phyloP scores from a whole-genome alignment of 2,113 vertebrate genomes.

The Laterallus jamaicensis region DNA sequence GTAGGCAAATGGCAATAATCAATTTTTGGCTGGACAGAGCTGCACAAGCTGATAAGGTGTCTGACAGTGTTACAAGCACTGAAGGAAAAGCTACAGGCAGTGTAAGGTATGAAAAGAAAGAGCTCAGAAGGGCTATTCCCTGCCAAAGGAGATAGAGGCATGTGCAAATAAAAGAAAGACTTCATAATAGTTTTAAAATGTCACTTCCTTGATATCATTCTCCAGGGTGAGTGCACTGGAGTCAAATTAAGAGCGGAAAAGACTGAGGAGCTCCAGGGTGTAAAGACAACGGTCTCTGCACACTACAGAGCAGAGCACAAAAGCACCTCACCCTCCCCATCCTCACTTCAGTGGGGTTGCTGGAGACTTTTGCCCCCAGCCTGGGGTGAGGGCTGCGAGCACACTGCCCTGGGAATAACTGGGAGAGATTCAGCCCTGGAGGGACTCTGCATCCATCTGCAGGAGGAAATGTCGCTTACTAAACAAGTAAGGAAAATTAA shows the following conservation, averaged over 20 bases:
- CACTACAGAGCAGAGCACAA: neutral
- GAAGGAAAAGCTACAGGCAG: conserved; percentile 10
- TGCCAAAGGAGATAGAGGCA: neutral
- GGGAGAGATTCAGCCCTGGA: neutral
- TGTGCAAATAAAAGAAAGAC: neutral
- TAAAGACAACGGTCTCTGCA: neutral
- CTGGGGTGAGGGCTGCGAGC: neutral
- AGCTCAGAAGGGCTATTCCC: neutral
- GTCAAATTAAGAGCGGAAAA: neutral
- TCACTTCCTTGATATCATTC: neutral
- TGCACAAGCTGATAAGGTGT: conserved; percentile 16
- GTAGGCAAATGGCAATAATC: neutral
- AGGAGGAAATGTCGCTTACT: neutral
- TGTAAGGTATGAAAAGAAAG: neutral
- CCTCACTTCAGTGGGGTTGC: fast-evolving
- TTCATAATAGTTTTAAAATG: conserved; percentile 4
- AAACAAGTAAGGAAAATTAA: neutral
- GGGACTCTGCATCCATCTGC: neutral
- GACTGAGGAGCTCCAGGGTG: neutral
- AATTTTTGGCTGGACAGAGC: neutral
- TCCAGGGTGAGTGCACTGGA: neutral
- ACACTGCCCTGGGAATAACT: neutral
- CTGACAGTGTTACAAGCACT: neutral
- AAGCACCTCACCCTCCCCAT: neutral
- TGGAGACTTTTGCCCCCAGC: neutral